Evolutionary conservation across 2,888 invertebrate genomes (phyloP), one percentile per base, ranked within the genome.

Genomic region (Lochmaea crataegi): DNA sequence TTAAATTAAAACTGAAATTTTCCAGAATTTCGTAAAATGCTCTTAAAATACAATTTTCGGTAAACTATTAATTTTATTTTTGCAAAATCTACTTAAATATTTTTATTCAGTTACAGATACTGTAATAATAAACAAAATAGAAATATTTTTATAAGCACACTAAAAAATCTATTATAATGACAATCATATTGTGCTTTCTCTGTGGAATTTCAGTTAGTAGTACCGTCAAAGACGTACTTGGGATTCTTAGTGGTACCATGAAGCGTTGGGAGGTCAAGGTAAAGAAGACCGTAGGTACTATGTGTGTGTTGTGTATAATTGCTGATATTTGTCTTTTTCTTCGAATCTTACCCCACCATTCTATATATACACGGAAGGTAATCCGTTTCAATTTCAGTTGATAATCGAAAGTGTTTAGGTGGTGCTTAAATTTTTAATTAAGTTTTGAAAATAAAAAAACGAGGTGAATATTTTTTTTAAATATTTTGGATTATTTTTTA

Each of bases 231-330:
- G 42, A 16, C 75, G 72, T 76, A 73, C 74, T 75, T 79, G 75
- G 75, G 76, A 80, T 78, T 77, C 78, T 76, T 61, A 61, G 58
- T 73, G 67, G 73, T 77, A 71, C 45, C 60, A 38, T 56, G 68
- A 60, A 66, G 63, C 51, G 61, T 65, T 75, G 78, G 76, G 80
- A 78, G 81, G 81, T 81, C 81, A 81, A 81, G 81, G 81, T 77
- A 66, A 81, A 67, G 77, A 79, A 78, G 78, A 78, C 76, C 72
- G 74, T 65, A 74, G 63, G 65, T 45, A 56, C 65, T 48, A 64
- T 72, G 72, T 38, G 61, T 41, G 61, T 60, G 68, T 53, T 68
- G 72, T 72, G 48, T 38, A 42, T 67, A 67, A 73, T 75, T 73
- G 75, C 77, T 74, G 68, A 53, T 74, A 69, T 77, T 77, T 74